Evolutionary conservation across 2,113 vertebrate genomes (phyloP).

Genomic region (Gobio gobio): DNA sequence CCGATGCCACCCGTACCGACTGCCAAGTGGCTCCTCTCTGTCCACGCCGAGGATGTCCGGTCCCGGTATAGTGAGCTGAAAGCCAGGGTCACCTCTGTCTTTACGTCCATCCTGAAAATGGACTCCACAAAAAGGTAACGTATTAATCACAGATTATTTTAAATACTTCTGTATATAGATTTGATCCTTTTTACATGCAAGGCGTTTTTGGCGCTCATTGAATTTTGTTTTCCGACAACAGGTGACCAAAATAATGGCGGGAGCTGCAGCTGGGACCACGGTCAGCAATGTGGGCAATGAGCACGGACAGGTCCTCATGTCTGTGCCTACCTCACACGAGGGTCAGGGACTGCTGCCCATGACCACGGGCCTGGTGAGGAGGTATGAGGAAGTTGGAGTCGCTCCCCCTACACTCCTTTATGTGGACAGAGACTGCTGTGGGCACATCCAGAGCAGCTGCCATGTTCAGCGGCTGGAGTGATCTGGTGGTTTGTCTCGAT

Average conservation of each 20-base stretch:
- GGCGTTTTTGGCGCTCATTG: background rate
- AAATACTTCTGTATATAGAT: background rate
- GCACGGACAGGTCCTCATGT: conserved; percentile 45
- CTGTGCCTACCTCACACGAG: conserved; percentile 41
- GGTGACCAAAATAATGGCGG: conserved; percentile 3
- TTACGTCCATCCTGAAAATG: conserved; percentile 33
- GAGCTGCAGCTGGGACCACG: conserved; percentile 15
- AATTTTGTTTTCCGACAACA: background rate
- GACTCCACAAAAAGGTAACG: conserved; percentile 33
- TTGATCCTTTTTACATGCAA: background rate
- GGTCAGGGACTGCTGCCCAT: conserved; percentile 39
- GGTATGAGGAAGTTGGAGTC: conserved; percentile 32
- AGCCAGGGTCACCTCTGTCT: conserved; percentile 35
- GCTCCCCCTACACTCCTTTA: conserved; percentile 47
- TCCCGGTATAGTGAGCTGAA: background rate
- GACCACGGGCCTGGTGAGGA: conserved; percentile 8
- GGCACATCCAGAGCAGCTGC: background rate
- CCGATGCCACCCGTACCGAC: conserved; percentile 9
- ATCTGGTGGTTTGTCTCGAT: conserved; percentile 26
- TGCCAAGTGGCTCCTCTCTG: too few species aligned
- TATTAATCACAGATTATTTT: background rate
- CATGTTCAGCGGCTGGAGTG: conserved; percentile 40
- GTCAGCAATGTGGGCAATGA: conserved; percentile 48
- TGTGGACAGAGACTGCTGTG: conserved; percentile 52
- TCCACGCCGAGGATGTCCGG: too few species aligned